Base-by-base conservation (phyloP, 2,113 vertebrate genomes). In the Chloroceryle aenea region DNA sequence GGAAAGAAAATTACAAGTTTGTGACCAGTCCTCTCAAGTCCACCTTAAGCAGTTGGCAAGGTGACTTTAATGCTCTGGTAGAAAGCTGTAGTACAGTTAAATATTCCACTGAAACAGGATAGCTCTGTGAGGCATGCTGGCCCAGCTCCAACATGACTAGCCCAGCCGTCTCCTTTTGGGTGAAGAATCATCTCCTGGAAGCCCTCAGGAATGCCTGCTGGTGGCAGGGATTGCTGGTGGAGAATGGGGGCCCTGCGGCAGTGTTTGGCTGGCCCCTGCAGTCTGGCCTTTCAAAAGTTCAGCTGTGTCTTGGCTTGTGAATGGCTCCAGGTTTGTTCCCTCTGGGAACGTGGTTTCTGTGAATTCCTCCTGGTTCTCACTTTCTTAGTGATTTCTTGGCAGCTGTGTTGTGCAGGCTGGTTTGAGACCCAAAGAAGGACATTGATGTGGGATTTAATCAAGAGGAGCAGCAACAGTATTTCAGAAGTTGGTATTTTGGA, bases 171-270 rank as follows among this genome's bases (percentile, higher is more conserved):
- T 91, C 90, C 85, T 92, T 62, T 85, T 42, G 72, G 92, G 76
- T 90, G 80, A 95, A 86, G 88, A 88, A 92, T 89, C 72, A 55
- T 77, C 90, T 94, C 67, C 79, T 90, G 85, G 79, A 88, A 92
- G 78, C 59, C 47, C 59, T 84, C 63, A 71, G 85, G 85, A 83
- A 83, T 66, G 52, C 88, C 48, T 93, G 83, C 75, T 42, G 75
- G 78, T 87, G 85, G 61, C 81, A 85, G 76, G 75, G 75, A 7
- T 30, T 42, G 77, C 64, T 55, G 19, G 47, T 4, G 17, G 61
- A 85, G 55, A 71, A 36, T 3, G 3, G 43, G n/a, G 82, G 40
- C 83, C 86, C 75, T 23, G 4, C 56, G 61, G 85, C 69, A 93
- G 69, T 2, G 0, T 93, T 74, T 67, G 93, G 47, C 73, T 89